Conservation (phyloP, 2,888 invertebrate genomes). For the Drosophila tripunctata region DNA sequence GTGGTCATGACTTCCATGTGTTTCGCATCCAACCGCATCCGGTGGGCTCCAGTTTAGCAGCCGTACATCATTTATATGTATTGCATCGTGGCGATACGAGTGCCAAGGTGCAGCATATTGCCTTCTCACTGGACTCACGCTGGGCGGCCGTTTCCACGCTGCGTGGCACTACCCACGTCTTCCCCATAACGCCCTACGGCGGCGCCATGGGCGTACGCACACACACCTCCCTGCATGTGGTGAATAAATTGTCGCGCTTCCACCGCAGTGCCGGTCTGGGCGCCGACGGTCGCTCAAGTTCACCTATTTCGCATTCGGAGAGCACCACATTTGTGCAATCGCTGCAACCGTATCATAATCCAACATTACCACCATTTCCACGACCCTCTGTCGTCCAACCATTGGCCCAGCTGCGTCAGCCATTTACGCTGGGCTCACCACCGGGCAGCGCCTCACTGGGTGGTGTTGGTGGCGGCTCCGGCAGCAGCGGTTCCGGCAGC, state of each 20-base stretch:
- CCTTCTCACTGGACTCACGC: conserved; percentile 95
- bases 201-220: conserved; percentile 96
- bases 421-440: conserved; percentile 83
- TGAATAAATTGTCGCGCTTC: conserved; percentile 96
- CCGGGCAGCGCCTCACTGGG: conserved; percentile 71
- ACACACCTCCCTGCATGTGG: conserved; percentile 96
- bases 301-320: conserved; percentile 86
- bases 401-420: conserved; percentile 93
- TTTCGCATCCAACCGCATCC: conserved; percentile 97
- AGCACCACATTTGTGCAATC: conserved; percentile 83
- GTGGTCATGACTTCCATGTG: conserved; percentile 98
- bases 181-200: conserved; percentile 98
- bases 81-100: conserved; percentile 98
- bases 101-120: conserved; percentile 96
- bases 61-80: conserved; percentile 97
- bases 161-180: conserved; percentile 98
- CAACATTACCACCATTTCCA: conserved; percentile 95
- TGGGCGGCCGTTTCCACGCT: conserved; percentile 98
- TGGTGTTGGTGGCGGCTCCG: conserved; percentile 31
- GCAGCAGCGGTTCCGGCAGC: conserved; percentile 31
- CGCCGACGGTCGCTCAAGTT: conserved; percentile 89
- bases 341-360: conserved; percentile 91
- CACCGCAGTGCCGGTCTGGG: conserved; percentile 97
- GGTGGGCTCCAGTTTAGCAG: conserved; percentile 92
- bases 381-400: conserved; percentile 92